Evolutionary conservation across 2,888 invertebrate species (phyloP), one percentile per base, ranked within the genome.

Genomic region (Prionchulus punctatus): DNA sequence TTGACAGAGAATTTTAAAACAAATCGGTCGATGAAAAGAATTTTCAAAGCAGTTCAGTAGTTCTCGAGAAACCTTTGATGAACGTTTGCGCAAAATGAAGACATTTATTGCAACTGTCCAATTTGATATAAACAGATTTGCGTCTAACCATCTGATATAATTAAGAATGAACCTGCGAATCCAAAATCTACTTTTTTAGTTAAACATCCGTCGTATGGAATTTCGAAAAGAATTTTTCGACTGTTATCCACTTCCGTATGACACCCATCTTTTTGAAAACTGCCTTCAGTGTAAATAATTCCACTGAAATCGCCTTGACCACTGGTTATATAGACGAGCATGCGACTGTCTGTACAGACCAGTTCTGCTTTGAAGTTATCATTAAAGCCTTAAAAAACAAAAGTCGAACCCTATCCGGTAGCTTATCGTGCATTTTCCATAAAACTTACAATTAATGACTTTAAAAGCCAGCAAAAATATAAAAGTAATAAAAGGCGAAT

Each of bases 241-340:
- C 21, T 21, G 2, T 52, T 42, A 31, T 42, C 28, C 2, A 56
- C 28, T 3, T 25, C 15, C 25, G 2, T 28, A 21, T n/a, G 28
- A 27, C 56, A 56, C 2, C 30, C 25, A 7, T 15, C 43, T n/a
- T 52, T 30, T 2, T 27, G 7, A 30, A 26, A 56, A 27, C 56
- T 53, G 42, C 56, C 56, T 49, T 56, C 56, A 12, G 56, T 56
- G 45, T 56, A 56, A n/a, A 53, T 52, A 21, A 43, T 15, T 2
- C 56, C 56, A 26, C 26, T 56, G 52, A 56, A 56, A 2, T 7
- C 26, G 3, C 36, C 31, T n/a, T 55, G n/a, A 7, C n/a, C 3
- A 30, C 48, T 43, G 15, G 53, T 43, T 15, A 53, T 26, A 23
- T 23, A 31, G 15, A 53, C 31, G 21, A 7, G 2, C 53, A 53